Evolutionary conservation across 1,140 invertebrate genomes (phyloP).

Genomic region (Apis mellifera): DNA sequence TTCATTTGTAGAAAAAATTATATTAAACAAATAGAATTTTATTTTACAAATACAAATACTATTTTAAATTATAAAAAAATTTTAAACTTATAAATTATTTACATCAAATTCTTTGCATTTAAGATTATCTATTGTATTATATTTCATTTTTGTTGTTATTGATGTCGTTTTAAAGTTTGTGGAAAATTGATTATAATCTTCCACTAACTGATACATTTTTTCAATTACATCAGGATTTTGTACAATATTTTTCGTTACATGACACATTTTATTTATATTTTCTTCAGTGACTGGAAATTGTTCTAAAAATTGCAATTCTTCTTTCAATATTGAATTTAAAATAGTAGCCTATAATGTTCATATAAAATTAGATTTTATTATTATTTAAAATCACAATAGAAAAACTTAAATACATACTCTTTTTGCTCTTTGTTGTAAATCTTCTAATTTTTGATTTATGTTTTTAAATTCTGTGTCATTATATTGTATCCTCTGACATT

Average conservation of each 20-base stretch:
- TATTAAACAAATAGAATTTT: constrained; percentile 19
- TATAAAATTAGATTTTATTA: neutral
- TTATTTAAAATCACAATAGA: neutral
- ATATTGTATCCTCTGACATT: constrained; percentile 69
- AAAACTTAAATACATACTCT: constrained; percentile 52
- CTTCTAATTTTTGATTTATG: constrained; percentile 58
- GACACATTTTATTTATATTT: constrained; percentile 45
- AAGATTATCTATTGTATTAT: constrained; percentile 54
- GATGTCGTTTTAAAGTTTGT: neutral
- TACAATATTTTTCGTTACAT: constrained; percentile 56
- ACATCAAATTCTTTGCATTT: constrained; percentile 43
- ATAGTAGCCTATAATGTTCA: constrained; percentile 64
- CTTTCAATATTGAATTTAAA: constrained; percentile 66
- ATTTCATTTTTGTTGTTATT: constrained; percentile 50
- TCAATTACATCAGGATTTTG: constrained; percentile 28
- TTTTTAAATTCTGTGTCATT: constrained; percentile 62
- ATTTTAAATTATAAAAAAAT: neutral
- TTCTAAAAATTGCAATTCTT: constrained; percentile 66
- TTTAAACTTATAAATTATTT: constrained; percentile 13
- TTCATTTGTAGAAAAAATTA: constrained; percentile 14
- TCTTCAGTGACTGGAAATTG: constrained; percentile 55
- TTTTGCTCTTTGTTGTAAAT: constrained; percentile 67
- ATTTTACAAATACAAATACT: constrained; percentile 27
- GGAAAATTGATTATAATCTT: constrained; percentile 56
- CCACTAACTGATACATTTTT: constrained; percentile 40